Evolutionary conservation across 2,888 invertebrate genomes (phyloP).

Genomic region (Rhimphoctona megacephalus): DNA sequence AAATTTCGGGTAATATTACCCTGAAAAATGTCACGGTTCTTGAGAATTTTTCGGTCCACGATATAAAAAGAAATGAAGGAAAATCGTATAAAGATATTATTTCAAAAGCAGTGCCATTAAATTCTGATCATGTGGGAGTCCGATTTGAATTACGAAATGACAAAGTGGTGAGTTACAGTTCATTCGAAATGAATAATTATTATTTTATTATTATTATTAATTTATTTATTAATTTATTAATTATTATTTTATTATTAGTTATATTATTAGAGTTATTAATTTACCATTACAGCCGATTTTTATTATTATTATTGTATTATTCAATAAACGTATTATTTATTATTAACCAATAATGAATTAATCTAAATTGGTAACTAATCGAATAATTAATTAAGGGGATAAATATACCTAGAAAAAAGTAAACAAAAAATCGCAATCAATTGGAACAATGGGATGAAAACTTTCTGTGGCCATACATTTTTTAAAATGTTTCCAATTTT

Average conservation of each 20-base stretch:
- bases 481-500: too few species aligned
- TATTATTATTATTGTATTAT: not conserved
- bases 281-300: not conserved
- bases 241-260: too few species aligned
- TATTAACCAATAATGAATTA: too few species aligned
- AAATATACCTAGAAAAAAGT: too few species aligned
- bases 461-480: too few species aligned
- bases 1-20: constrained; percentile 83
- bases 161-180: constrained; percentile 78
- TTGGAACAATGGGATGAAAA: too few species aligned
- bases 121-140: constrained; percentile 79
- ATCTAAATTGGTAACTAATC: too few species aligned
- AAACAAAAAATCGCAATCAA: too few species aligned
- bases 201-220: too few species aligned
- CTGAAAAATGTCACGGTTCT: constrained; percentile 85
- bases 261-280: not conserved
- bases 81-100: constrained; percentile 81
- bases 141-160: constrained; percentile 82
- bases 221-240: too few species aligned
- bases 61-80: constrained; percentile 77
- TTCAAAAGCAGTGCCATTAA: constrained; percentile 80
- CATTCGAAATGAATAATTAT: not conserved
- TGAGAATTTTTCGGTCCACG: constrained; percentile 80
- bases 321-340: not conserved
- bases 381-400: too few species aligned